Evolutionary conservation across 2,888 invertebrate species (phyloP), one percentile per base, ranked within the genome.

Genomic region (Melikaiella ostensackeni): DNA sequence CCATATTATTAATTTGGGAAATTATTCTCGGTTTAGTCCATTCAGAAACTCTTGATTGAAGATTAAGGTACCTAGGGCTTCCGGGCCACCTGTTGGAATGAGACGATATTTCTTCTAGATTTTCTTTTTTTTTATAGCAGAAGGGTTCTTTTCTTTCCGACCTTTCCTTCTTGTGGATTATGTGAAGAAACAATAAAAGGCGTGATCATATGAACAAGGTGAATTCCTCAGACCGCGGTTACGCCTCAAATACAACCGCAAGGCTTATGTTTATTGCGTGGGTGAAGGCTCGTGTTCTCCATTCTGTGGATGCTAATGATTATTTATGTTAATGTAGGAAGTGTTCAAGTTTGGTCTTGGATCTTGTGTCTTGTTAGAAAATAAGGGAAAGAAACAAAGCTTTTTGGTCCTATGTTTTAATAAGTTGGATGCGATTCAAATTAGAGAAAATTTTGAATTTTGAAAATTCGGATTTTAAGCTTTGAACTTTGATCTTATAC

Each of bases 151-250:
- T 62, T 33, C n/a, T 42, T 24, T 9, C 9, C n/a, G 64, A n/a
- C 24, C 7, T 21, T 46, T 66, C 27, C 27, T 16, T 24, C 24
- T 35, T 66, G 7, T 38, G 35, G 13, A 21, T 63, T 19, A 9
- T 35, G 35, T 24, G n/a, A 35, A 63, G 35, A 38, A 63, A 63
- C 21, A 63, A 63, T 30, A n/a, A 63, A 38, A 35, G 63, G 21
- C 61, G n/a, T 8, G n/a, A 30, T 63, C 63, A 80, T 9, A 21
- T 21, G 50, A 21, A 83, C 78, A 78, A 83, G 64, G 80, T 80
- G 83, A 84, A 85, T 84, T 83, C 84, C 79, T 75, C 77, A 70
- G 61, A 83, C 80, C 81, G 77, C 81, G 76, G 84, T 81, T 84
- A 85, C 80, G 81, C 81, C 76, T 75, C 76, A 59, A 59, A 81